Base-by-base conservation (phyloP, 30 jellyfish, hydroid and myxozoan genomes). In the Cassiopea xamachana region DNA sequence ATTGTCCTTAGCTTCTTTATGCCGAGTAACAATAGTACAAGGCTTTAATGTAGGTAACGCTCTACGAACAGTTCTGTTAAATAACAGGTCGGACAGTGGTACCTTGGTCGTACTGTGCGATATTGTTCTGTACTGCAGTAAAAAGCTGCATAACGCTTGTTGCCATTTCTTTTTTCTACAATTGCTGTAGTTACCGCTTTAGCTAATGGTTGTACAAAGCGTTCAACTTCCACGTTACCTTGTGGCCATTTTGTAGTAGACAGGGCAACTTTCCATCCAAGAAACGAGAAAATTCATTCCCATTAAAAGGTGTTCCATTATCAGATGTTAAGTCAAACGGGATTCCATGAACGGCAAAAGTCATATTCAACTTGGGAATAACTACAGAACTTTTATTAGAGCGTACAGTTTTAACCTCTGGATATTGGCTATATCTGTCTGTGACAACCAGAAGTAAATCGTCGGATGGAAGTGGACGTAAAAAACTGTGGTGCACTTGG, bases 291-390 rank as follows among this genome's bases (percentile, higher is more conserved):
- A 88, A 78, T 15, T 88, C 97, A 51, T 70, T 67, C 4, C 93
- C 93, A 62, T 82, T 69, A 60, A 58, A 89, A 50, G 97, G 94
- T 18, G 97, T 94, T 71, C 94, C 90, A 69, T 84, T 91, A 48
- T 73, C 97, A 75, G 91, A 73, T 2, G 77, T 74, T 13, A 84
- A 44, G 19, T 82, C 74, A 70, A 51, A 45, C 45, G 84, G 89
- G 13, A 82, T 81, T 67, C 94, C 83, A 61, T 68, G 80, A 43
- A 45, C 92, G 62, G 44, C 46, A 69, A 2, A 39, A 87, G 92
- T 39, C 77, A 19, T 13, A 27, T 27, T 27, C 39, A 27, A 27
- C 39, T 27, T 27, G 39, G 39, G 39, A 27, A 27, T 27, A 27
- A 75, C 96, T 15, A 72, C 93, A 48, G 71, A 55, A 48, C 76